Evolutionary conservation across 1,140 invertebrate genomes (phyloP), one percentile per base, ranked within the genome.

Genomic region (Heliconius eleuchia): DNA sequence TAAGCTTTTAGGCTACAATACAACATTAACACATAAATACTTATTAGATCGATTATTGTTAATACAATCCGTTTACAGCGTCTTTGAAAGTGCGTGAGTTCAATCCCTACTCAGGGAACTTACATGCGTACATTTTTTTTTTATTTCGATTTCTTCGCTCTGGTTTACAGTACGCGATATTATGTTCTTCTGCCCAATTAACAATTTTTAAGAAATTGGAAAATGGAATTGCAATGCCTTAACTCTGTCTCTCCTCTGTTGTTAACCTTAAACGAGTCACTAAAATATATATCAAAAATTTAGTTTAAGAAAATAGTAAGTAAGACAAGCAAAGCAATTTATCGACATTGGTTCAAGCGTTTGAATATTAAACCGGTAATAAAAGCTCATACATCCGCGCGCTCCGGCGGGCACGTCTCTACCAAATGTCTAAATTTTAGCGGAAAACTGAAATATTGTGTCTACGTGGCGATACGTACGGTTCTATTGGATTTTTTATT

Each of bases 351-450:
- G 71, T 42, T 57, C 37, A 46, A 34, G 27, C 66, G 27, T 60
- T 66, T 80, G 78, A 80, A 80, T 80, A 80, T 80, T 75, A 80
- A 80, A 75, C 46, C 73, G 66, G 71, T 73, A 75, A 80, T 80
- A 80, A 80, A 80, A 76, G 42, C 23, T 60, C 74, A 46, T 76
- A 76, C 50, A 52, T 76, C 74, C 74, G n/a, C 74, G 66, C 78
- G 78, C 39, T 50, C 66, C 66, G 27, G 19, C 42, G 50, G 50
- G 78, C 78, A 80, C 78, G 78, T 80, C 39, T 72, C 73, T 52
- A 34, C 70, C 73, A 46, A 80, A 80, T 80, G 78, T 80, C 78
- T 80, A 80, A 80, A 80, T 80, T 80, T 80, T 73, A 76, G 78
- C 78, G 70, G 74, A 80, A 79, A 71, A 74, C 78, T 76, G 78